Percentiles rank a stretch among this genome's conserved stretches.
Evolutionary conservation across 1,140 invertebrate genomes (phyloP).

Genomic region (Sinonovacula constricta): DNA sequence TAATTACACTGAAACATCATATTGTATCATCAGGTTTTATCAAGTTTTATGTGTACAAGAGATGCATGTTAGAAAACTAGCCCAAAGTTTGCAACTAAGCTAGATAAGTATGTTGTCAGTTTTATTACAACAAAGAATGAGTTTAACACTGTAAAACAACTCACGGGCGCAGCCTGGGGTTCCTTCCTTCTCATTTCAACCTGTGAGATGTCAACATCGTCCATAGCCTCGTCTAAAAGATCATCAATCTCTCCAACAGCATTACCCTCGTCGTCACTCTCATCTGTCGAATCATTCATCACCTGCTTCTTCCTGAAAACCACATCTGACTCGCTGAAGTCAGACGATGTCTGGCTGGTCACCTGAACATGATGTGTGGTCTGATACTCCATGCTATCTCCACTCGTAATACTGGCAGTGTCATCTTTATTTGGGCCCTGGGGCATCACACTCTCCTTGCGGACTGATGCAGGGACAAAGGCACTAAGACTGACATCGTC

Average conservation of each 20-base stretch:
- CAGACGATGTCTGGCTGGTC: not conserved
- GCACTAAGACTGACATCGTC: constrained; percentile 74
- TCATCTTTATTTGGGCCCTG: constrained; percentile 36
- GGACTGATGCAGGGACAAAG: constrained; percentile 70
- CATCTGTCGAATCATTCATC: constrained; percentile 10
- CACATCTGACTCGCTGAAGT: not conserved
- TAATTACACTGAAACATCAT: too few species aligned
- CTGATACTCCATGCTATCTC: constrained; percentile 41
- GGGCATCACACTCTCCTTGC: constrained; percentile 67
- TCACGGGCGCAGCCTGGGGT: constrained; percentile 59
- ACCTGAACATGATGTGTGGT: not conserved
- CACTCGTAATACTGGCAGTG: constrained; percentile 32
- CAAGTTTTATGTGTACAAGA: too few species aligned
- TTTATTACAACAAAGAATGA: too few species aligned
- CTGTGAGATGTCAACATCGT: constrained; percentile 54
- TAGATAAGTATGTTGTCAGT: too few species aligned
- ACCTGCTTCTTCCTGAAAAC: not conserved
- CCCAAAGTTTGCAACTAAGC: too few species aligned
- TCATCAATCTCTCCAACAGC: constrained; percentile 71
- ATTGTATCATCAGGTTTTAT: too few species aligned
- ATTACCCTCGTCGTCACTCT: constrained; percentile 60
- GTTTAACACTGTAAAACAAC: too few species aligned
- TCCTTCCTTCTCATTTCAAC: constrained; percentile 45
- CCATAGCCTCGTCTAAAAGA: constrained; percentile 76
- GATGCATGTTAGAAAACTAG: too few species aligned